These are phyloP conservation scores for Chloropsis cyanopogon DNA, from an alignment of 2,113 vertebrate species.

Conservation along the genomic window DNA sequence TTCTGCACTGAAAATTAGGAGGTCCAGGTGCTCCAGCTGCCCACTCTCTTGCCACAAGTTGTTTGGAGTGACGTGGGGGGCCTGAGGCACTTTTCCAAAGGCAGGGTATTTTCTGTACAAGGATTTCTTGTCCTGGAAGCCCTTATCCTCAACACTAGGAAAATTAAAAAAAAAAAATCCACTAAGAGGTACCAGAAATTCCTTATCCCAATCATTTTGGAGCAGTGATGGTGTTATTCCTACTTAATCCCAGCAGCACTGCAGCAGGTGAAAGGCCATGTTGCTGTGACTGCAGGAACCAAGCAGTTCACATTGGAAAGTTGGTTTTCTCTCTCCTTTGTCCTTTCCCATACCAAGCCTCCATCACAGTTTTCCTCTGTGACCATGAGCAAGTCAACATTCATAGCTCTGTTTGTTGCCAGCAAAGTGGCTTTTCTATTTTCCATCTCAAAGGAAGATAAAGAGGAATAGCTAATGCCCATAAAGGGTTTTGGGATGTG, in stretches of 20 bases:
- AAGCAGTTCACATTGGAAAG: not conserved
- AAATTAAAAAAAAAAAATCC: not conserved
- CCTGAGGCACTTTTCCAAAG: not conserved
- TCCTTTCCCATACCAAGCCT: not conserved
- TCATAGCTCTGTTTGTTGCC: not conserved
- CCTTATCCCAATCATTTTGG: not conserved
- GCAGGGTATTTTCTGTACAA: not conserved
- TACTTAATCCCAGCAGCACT: not conserved
- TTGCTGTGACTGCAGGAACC: not conserved
- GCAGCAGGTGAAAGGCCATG: not conserved
- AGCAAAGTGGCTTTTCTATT: not conserved
- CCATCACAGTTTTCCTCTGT: not conserved
- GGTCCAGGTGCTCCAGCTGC: not conserved
- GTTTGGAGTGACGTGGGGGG: fast-evolving
- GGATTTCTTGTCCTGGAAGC: not conserved
- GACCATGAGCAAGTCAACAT: not conserved
- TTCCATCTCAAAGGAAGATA: not conserved
- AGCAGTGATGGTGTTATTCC: not conserved
- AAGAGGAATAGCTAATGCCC: not conserved
- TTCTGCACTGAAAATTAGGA: not conserved
- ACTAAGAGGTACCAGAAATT: not conserved
- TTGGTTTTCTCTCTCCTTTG: not conserved
- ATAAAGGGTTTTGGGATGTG: not conserved
- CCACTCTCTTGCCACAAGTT: not conserved
- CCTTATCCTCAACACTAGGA: not conserved